Evolutionary conservation across 2,888 invertebrate genomes (phyloP).

Genomic region (Drosophila anomelani): DNA sequence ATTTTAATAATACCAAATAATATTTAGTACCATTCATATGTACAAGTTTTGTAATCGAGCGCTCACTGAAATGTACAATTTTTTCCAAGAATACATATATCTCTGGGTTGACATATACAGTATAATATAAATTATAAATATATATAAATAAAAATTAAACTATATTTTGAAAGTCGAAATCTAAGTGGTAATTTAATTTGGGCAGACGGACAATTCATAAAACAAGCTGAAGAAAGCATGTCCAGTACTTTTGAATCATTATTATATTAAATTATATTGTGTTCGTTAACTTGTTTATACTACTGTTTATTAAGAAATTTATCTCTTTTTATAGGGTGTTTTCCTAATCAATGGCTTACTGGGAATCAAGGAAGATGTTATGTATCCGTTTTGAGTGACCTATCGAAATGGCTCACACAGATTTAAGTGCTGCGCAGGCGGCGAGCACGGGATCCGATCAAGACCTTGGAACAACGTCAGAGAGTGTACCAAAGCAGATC

Average conservation of each 20-base stretch:
- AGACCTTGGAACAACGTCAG: slow-evolving; percentile 13
- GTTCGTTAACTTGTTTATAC: not conserved
- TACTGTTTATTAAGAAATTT: not conserved
- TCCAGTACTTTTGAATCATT: not conserved
- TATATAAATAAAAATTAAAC: too few species aligned
- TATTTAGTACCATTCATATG: too few species aligned
- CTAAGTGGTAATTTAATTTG: too few species aligned
- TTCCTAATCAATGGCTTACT: not conserved
- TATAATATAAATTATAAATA: too few species aligned
- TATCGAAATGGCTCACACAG: slow-evolving; percentile 55
- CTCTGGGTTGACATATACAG: too few species aligned
- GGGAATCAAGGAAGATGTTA: not conserved
- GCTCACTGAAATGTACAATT: too few species aligned
- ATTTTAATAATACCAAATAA: too few species aligned
- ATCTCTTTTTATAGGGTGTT: not conserved
- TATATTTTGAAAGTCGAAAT: too few species aligned
- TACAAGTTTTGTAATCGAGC: too few species aligned
- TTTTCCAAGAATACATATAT: too few species aligned
- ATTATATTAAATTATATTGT: not conserved
- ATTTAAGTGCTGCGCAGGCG: slow-evolving; percentile 40
- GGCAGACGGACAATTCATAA: too few species aligned
- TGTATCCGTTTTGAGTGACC: not conserved
- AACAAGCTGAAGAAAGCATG: too few species aligned
- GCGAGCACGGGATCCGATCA: slow-evolving; percentile 34
- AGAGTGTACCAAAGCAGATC: slow-evolving; percentile 22